Base-by-base conservation (phyloP, 1,140 invertebrate genomes). In the Probaryconus sp. region DNA sequence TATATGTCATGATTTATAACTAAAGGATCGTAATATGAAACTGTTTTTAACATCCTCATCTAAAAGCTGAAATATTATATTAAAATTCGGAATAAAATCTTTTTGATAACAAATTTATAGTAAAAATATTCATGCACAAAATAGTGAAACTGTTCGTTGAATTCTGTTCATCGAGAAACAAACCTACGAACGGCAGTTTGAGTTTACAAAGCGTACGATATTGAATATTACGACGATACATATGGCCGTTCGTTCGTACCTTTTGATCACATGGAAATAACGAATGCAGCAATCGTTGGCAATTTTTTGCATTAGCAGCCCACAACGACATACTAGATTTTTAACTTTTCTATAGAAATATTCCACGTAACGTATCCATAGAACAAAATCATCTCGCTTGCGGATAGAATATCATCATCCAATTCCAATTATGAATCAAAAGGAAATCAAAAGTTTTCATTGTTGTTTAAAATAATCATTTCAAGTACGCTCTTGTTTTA, bases 261-360 rank as follows among this genome's bases (percentile, higher is more conserved):
- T 33, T 70, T 70, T 60, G 67, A 70, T 70, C 67, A 70, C 53
- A 70, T 70, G 56, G 67, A 70, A 70, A 56, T 63, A 70, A 70
- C 56, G 67, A 70, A 70, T 50, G 40, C 56, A 14, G 42, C 67
- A 53, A 56, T 70, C 45, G 65, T 30, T 48, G 31, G 33, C 28
- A n/a, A 55, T 64, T 73, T 73, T 73, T 65, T 64, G 45, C 61
- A 61, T 73, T 56, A 43, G 42, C 56, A 61, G 26, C 48, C 40
- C 28, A 33, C 50, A 11, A 43, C 47, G 10, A 33, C n/a, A n/a
- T n/a, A n/a, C 38, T 43, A 42, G 50, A 55, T 63, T 42, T 73
- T 61, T 37, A 28, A 61, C 56, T 67, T 73, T 73, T 61, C 48
- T n/a, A n/a, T n/a, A n/a, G n/a, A n/a, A n/a, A n/a, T 67, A 67